These are phyloP conservation scores for Oncorhynchus kisutch DNA, from an alignment of 2,113 vertebrate genomes.

Conservation along the genomic window DNA sequence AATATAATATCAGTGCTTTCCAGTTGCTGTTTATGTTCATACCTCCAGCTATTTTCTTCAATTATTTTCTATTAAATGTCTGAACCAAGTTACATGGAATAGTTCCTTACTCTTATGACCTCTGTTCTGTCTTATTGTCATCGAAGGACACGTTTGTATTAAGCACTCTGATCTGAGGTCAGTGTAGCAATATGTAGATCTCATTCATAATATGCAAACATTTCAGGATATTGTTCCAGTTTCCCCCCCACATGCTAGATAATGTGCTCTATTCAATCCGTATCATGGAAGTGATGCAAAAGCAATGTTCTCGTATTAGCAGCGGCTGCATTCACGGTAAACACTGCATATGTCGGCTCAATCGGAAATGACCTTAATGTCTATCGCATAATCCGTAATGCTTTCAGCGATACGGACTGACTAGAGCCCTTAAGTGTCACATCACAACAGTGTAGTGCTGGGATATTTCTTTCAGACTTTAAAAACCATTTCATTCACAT, in stretches of 20 bases:
- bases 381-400: too few species aligned
- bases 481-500: not conserved
- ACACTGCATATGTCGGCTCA: too few species aligned
- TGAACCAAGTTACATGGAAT: not conserved
- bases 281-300: too few species aligned
- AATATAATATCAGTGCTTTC: slow-evolving; percentile 43
- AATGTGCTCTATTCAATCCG: too few species aligned
- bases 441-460: slow-evolving; percentile 17
- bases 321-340: too few species aligned
- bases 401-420: too few species aligned
- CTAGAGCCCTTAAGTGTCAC: not conserved
- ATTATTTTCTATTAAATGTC: slow-evolving; percentile 23
- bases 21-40: slow-evolving; percentile 27
- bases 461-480: not conserved
- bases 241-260: slow-evolving; percentile 4
- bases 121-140: too few species aligned
- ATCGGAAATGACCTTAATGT: too few species aligned
- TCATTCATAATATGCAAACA: slow-evolving; percentile 37
- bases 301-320: too few species aligned
- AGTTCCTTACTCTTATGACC: too few species aligned
- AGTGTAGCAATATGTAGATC: not conserved
- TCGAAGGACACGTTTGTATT: too few species aligned
- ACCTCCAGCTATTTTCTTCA: slow-evolving; percentile 41
- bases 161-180: not conserved
- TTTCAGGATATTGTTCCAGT: not conserved